These are phyloP conservation scores for Pachypanchax playfairii DNA, from an alignment of 2,113 vertebrate species.

Conservation along the genomic window DNA sequence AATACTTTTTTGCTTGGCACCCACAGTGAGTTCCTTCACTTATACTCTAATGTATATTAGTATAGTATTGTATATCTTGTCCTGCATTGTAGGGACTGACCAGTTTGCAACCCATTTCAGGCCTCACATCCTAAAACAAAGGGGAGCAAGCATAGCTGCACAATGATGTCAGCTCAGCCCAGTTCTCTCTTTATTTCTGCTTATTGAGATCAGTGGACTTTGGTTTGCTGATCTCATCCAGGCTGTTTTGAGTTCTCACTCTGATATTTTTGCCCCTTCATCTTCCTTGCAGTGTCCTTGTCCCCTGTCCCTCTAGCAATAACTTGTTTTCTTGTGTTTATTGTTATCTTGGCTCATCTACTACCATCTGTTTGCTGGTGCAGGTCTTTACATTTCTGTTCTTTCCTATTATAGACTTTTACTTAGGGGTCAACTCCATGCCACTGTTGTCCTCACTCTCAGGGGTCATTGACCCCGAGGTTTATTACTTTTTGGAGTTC, in stretches of 20 bases:
- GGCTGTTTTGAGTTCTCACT: slow-evolving; percentile 32
- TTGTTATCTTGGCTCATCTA: too few relatives aligned
- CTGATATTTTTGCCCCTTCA: slow-evolving; percentile 31
- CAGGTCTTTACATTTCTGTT: too few relatives aligned
- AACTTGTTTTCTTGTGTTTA: too few relatives aligned
- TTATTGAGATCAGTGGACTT: slow-evolving; percentile 52
- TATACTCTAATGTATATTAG: slow-evolving; percentile 25
- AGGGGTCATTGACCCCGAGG: not conserved
- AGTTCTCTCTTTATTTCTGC: slow-evolving; percentile 21
- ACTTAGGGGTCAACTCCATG: too few relatives aligned
- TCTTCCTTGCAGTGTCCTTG: not conserved
- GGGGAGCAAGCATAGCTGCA: slow-evolving; percentile 21
- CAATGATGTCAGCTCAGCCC: slow-evolving; percentile 5
- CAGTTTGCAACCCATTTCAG: slow-evolving; percentile 35
- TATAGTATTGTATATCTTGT: slow-evolving; percentile 36
- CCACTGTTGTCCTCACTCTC: too few relatives aligned
- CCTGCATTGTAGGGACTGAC: slow-evolving; percentile 25
- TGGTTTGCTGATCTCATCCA: slow-evolving; percentile 28
- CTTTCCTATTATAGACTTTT: too few relatives aligned
- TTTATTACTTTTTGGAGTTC: slow-evolving; percentile 4
- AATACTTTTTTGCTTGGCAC: slow-evolving; percentile 35
- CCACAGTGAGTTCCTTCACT: slow-evolving; percentile 31
- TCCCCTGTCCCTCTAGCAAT: not conserved
- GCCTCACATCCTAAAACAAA: slow-evolving; percentile 29
- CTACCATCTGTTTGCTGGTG: too few relatives aligned